Base-by-base conservation (phyloP, 2,888 invertebrate species). In the Eupsilia transversa region DNA sequence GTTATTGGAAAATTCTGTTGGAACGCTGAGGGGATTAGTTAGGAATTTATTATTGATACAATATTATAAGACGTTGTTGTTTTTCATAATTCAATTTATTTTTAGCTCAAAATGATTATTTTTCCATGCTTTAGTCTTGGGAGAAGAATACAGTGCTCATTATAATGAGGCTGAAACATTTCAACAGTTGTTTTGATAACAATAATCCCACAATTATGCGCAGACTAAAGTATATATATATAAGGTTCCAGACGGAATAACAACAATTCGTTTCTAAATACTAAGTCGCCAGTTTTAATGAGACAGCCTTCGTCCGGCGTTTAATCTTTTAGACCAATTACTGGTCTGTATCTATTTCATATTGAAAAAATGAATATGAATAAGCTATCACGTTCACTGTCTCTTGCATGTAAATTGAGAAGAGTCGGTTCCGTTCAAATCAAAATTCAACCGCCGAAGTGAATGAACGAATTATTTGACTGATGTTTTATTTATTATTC, bases 401-500 rank as follows among this genome's bases (percentile, higher is more conserved):
- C 86, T 87, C 88, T 87, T 85, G 82, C 85, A 89, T 90, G 85
- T 84, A 90, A 90, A 90, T 90, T 75, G 84, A 84, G 84, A 68
- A 77, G 83, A 83, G 77, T 79, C 75, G 60, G 82, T 76, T 85
- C 80, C 74, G 78, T 86, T 85, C 80, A 71, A 91, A 90, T 91
- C 88, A 89, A 89, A 90, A 92, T 91, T 92, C 89, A 89, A 88
- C 86, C 80, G 71, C 79, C 85, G 76, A 83, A 89, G 86, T 89
- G 90, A 91, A 91, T 89, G 89, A 89, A 88, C 86, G 90, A 90
- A 91, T 90, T 90, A 91, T 89, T 87, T 86, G 81, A 76, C 83
- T 77, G 68, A 90, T 91, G 90, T 90, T 86, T 91, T 91, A 92
- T 91, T 90, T 91, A 91, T 90, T 88, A 88, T 76, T 81, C 87